Base-by-base conservation (phyloP, 64 coral and sea anemone genomes). In the Stylophora pistillata region DNA sequence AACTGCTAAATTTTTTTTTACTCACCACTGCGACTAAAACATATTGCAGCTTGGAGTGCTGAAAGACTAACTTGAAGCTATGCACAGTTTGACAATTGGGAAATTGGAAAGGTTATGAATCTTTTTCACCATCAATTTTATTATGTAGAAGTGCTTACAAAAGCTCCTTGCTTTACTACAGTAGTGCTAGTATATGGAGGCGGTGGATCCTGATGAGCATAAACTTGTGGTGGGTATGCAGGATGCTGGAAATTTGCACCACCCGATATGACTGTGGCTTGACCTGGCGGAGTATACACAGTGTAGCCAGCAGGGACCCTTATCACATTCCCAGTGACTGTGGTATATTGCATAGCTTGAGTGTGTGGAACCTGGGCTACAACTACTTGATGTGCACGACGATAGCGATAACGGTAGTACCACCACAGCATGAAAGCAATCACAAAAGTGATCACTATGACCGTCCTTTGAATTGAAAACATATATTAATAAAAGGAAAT, bases 381-480 rank as follows among this genome's bases (percentile, higher is more conserved):
- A 41, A 41, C 37, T 41, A 41, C 37, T 41, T 41, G 37, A 41
- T 41, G 2, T 41, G 37, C 37, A 41, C 37, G 37, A 41, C 37
- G 37, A 41, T 41, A 6, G 37, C 6, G 37, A 41, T 41, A 41
- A 41, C 37, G 37, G 23, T 96, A 96, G 73, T 96, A 96, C 95
- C 95, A 96, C 95, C 95, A 96, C 16, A 93, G 58, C 16, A 96
- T 25, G 26, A 96, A 96, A 11, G 77, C 30, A 66, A 90, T 60
- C 33, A 96, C 41, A 54, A 89, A 86, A 71, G 90, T 59, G 58
- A 78, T 25, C 32, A 55, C 56, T 20, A 96, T n/a, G 9, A 89
- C 56, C 87, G 93, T 93, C 95, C 95, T 96, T 47, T 47, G 37
- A 47, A 47, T 47, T 47, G 37, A 20, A 18, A 75, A 66, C 15